Evolutionary conservation across 2,888 invertebrate genomes (phyloP).

Genomic region (Epicampocera succincta): DNA sequence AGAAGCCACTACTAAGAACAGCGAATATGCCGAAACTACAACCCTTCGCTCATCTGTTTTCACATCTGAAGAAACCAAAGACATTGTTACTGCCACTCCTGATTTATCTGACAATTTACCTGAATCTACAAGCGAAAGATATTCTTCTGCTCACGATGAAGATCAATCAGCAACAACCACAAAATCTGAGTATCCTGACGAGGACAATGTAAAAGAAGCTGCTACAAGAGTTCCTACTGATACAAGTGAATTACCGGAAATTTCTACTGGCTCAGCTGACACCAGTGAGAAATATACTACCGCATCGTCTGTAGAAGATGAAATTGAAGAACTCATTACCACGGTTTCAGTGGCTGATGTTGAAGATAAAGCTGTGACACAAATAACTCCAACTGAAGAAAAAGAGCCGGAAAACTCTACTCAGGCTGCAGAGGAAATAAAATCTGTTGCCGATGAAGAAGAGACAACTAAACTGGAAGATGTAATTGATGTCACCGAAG

Average conservation of each 20-base stretch:
- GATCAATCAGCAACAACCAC: slow-evolving; percentile 8
- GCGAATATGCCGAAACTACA: slow-evolving; percentile 9
- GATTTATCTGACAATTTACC: slow-evolving; percentile 52
- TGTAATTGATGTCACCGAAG: background rate
- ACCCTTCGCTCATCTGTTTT: slow-evolving; percentile 36
- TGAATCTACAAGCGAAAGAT: slow-evolving; percentile 46
- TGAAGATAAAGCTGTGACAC: slow-evolving; percentile 20
- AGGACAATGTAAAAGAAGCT: slow-evolving; percentile 56
- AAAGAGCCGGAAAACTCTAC: slow-evolving; percentile 20
- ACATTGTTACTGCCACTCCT: slow-evolving; percentile 39
- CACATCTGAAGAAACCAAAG: slow-evolving; percentile 36
- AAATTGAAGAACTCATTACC: slow-evolving; percentile 19
- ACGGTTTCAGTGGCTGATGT: slow-evolving; percentile 7
- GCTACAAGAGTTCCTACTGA: slow-evolving; percentile 47
- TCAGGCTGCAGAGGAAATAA: slow-evolving; percentile 12
- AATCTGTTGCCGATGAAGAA: slow-evolving; percentile 17
- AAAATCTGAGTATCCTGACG: slow-evolving; percentile 38
- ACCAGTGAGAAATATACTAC: slow-evolving; percentile 45
- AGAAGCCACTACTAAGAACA: slow-evolving; percentile 30
- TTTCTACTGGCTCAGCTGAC: slow-evolving; percentile 29
- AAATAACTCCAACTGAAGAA: slow-evolving; percentile 5
- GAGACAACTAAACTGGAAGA: slow-evolving; percentile 1
- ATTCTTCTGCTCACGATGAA: slow-evolving; percentile 11
- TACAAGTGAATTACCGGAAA: slow-evolving; percentile 19
- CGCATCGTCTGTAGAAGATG: slow-evolving; percentile 34